Conservation (phyloP, 2,113 vertebrate species). For the Notarius quadriscutis region DNA sequence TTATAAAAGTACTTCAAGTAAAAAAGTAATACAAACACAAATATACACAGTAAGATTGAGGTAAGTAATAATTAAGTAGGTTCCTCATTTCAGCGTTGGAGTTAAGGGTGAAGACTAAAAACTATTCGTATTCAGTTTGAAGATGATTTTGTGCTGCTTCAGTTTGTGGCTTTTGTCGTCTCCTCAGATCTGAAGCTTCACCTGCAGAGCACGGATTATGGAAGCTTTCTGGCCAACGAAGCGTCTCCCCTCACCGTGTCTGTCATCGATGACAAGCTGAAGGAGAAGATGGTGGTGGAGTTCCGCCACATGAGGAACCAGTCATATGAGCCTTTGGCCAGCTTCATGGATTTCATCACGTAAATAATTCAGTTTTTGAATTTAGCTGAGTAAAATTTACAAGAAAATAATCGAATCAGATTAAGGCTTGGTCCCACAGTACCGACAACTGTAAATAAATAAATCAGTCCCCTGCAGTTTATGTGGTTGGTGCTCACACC, state of each 20-base stretch:
- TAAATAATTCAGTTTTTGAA: slow-evolving; percentile 62
- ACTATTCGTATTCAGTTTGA: neutral
- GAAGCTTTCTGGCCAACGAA: slow-evolving; percentile 94
- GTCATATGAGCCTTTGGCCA: slow-evolving; percentile 92
- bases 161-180: neutral
- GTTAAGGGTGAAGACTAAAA: neutral
- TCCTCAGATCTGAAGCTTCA: slow-evolving; percentile 91
- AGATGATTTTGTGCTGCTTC: neutral
- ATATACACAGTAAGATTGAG: no score
- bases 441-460: no score
- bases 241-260: slow-evolving; percentile 94
- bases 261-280: slow-evolving; percentile 96
- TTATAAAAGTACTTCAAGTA: no score
- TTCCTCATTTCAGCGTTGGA: neutral
- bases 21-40: no score
- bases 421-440: no score
- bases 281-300: slow-evolving; percentile 99
- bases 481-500: no score
- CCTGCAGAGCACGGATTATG: slow-evolving; percentile 97
- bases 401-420: neutral
- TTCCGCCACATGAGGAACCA: slow-evolving; percentile 99
- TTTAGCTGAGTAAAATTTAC: neutral
- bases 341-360: slow-evolving; percentile 98
- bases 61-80: neutral
- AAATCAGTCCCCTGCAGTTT: no score